Evolutionary conservation across 2,113 vertebrate genomes (phyloP).

Genomic region (Neolamprologus devosi): DNA sequence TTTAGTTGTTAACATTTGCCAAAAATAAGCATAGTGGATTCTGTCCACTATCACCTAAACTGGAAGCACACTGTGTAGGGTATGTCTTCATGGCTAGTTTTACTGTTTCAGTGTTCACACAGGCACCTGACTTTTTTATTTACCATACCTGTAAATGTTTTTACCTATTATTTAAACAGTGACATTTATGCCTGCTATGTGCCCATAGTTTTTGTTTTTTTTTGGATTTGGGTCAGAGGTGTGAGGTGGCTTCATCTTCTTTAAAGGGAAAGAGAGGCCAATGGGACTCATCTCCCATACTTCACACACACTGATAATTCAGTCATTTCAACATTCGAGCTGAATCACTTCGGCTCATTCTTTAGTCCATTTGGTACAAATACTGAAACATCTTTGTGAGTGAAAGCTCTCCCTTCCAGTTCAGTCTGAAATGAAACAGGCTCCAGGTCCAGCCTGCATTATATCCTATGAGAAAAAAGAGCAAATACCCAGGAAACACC

Average conservation of each 20-base stretch:
- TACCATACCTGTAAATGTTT: not conserved
- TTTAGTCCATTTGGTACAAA: constrained; percentile 19
- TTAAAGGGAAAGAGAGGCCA: not conserved
- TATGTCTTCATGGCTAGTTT: not conserved
- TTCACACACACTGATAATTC: not conserved
- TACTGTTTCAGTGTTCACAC: not conserved
- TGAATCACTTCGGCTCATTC: not conserved
- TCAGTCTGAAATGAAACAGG: not conserved
- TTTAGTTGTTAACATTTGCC: not conserved
- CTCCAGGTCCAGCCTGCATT: not conserved
- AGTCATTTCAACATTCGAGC: not conserved
- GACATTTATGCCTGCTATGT: not conserved
- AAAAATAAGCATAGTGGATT: not conserved
- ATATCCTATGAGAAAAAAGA: not conserved
- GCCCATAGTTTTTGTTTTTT: not conserved
- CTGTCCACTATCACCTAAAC: not conserved
- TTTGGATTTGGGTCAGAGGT: not conserved
- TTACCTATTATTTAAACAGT: not conserved
- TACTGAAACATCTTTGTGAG: not conserved
- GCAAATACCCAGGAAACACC: not conserved
- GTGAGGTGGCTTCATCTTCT: not conserved
- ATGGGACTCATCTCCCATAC: not conserved
- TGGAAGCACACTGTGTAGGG: not conserved
- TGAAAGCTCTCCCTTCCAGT: not conserved
- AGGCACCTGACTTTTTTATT: not conserved